A percentile compares a stretch with the other conserved stretches of the same genome.
Conservation (phyloP, 2,888 invertebrate species). For the Agelastica alni region DNA sequence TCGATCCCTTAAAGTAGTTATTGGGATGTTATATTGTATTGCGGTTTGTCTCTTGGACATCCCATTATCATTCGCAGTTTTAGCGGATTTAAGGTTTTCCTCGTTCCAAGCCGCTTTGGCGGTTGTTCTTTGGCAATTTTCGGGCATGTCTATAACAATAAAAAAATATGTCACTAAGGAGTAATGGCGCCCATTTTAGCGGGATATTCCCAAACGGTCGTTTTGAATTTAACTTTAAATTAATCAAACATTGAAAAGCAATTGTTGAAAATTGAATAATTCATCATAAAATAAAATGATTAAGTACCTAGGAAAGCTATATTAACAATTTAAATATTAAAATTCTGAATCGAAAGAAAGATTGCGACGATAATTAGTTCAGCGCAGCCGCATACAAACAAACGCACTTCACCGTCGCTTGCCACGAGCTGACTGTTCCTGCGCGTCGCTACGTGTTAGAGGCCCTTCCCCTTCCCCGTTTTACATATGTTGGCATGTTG, state of each 20-base stretch:
- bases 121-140: constrained; percentile 32
- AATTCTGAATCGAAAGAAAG: constrained; percentile 20
- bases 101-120: constrained; percentile 2
- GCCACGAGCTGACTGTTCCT: not conserved
- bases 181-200: constrained; percentile 25
- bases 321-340: constrained; percentile 2
- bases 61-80: constrained; percentile 24
- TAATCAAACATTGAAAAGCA: not conserved
- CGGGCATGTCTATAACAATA: constrained; percentile 12
- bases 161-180: constrained; percentile 20
- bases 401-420: not conserved
- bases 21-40: constrained; percentile 29
- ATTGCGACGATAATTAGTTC: constrained; percentile 23
- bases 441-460: not conserved
- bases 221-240: not conserved
- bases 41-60: constrained; percentile 28
- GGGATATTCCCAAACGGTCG: constrained; percentile 10
- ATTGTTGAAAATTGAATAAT: not conserved
- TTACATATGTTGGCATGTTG: too few species aligned
- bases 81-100: constrained; percentile 17
- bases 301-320: constrained; percentile 2
- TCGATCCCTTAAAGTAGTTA: constrained; percentile 31
- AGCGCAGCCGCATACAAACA: constrained; percentile 14
- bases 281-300: constrained; percentile 8
- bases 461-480: not conserved